A percentile compares a stretch with the other conserved stretches of the same genome.
Conservation (phyloP, 1,140 invertebrate species). For the Sesamia nonagrioides region DNA sequence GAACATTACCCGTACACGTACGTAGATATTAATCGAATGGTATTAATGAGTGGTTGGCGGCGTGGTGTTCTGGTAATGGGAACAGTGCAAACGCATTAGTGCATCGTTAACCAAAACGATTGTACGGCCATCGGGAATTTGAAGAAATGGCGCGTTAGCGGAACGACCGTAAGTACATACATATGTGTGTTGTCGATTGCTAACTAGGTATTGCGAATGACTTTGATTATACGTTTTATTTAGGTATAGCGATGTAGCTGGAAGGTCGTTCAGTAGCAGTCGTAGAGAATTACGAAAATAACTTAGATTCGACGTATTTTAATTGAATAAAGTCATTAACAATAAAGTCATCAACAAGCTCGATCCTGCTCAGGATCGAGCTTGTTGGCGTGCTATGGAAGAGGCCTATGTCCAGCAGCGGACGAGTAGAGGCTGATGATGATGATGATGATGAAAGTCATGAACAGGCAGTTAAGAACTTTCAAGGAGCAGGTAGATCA, state of each 20-base stretch:
- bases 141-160: slow-evolving; percentile 60
- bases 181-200: background rate
- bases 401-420: too few relatives aligned
- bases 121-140: slow-evolving; percentile 49
- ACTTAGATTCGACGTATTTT: too few relatives aligned
- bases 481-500: too few relatives aligned
- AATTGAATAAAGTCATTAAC: too few relatives aligned
- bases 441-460: too few relatives aligned
- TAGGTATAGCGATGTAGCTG: too few relatives aligned
- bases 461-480: too few relatives aligned
- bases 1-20: slow-evolving; percentile 8
- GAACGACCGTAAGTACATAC: slow-evolving; percentile 26
- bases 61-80: slow-evolving; percentile 59
- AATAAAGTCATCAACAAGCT: too few relatives aligned
- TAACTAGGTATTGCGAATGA: background rate
- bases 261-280: too few relatives aligned
- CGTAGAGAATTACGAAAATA: background rate
- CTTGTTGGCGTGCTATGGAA: too few relatives aligned
- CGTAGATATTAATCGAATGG: slow-evolving; percentile 58
- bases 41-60: slow-evolving; percentile 64
- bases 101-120: slow-evolving; percentile 79
- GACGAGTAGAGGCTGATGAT: too few relatives aligned
- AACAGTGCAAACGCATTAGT: slow-evolving; percentile 85
- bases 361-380: too few relatives aligned
- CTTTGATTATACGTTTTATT: background rate